These are phyloP conservation scores for Palloptera scutellata DNA, from an alignment of 2,888 invertebrate genomes.

Conservation along the genomic window DNA sequence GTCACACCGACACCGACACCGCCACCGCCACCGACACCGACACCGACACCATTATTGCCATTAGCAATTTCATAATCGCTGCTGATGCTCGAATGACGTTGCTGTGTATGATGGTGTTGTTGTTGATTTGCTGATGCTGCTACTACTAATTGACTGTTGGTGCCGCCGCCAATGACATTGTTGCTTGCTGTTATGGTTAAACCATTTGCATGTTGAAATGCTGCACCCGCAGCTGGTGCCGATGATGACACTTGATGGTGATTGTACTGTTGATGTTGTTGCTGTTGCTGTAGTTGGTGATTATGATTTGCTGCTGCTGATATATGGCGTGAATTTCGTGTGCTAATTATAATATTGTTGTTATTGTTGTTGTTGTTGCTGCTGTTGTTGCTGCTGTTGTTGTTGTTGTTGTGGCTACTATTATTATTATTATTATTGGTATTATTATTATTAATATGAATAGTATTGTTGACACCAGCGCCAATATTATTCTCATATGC, in stretches of 20 bases:
- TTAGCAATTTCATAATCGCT: slow-evolving; percentile 47
- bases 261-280: slow-evolving; percentile 31
- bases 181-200: slow-evolving; percentile 33
- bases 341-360: slow-evolving; percentile 31
- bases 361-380: slow-evolving; percentile 23
- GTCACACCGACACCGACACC: slow-evolving; percentile 23
- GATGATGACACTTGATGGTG: slow-evolving; percentile 44
- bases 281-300: slow-evolving; percentile 31
- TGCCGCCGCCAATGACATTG: slow-evolving; percentile 23
- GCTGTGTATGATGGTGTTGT: slow-evolving; percentile 19
- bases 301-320: slow-evolving; percentile 32
- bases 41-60: slow-evolving; percentile 39
- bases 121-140: slow-evolving; percentile 36
- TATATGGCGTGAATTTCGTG: slow-evolving; percentile 36
- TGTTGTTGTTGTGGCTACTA: slow-evolving; percentile 23
- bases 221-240: slow-evolving; percentile 41
- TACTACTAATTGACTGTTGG: slow-evolving; percentile 44
- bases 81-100: slow-evolving; percentile 32
- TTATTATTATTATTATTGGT: slow-evolving; percentile 20
- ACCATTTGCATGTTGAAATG: slow-evolving; percentile 43
- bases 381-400: slow-evolving; percentile 22
- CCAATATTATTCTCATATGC: slow-evolving; percentile 20
- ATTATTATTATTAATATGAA: slow-evolving; percentile 21
- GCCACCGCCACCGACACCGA: slow-evolving; percentile 35
- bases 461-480: slow-evolving; percentile 29